Evolutionary conservation across 2,797 vertebrate species (phyloP), one percentile per base, ranked within the genome.

Genomic region (Malacoraja senta): DNA sequence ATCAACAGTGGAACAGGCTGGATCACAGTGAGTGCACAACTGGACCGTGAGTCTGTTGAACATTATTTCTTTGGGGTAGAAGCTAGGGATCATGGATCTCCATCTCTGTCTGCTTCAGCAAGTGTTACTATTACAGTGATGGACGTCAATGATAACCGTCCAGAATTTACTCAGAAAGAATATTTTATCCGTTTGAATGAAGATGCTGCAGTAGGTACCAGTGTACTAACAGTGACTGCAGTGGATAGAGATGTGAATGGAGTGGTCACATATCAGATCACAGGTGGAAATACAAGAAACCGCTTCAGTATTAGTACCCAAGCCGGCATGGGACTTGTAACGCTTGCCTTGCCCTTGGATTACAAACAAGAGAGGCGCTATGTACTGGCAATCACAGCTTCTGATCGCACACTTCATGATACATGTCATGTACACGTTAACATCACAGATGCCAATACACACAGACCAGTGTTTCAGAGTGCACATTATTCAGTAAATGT

Each of bases 361-460:
- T 99, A 99, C 95, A 99, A 99, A 95, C 99, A 99, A 95, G 99
- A 99, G 95, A 97, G 98, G 19, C 98, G 98, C 26, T 99, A 99
- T 0, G 98, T 98, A 84, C 96, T 99, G 74, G 99, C 98, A 0
- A 96, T 99, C 93, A 99, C 98, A 0, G 99, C 99, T n/a, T 99
- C 99, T 0, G 99, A 99, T 95, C 97, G 98, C 88, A 99, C 98
- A 0, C 97, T 99, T 79, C 98, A 99, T 0, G 99, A 99, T 95
- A 99, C 97, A 93, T 99, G 98, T 94, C 97, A 99, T 0, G 98
- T 99, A 91, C 98, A 99, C 93, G 96, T 99, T 95, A 99, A 99
- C 95, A 99, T 99, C 95, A 99, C 99, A 0, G 99, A 99, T 6
- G 99, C 99, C 94, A 99, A 99, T 95, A 99, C 99, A 0, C 99